Percentiles rank a stretch among this genome's conserved stretches.
Evolutionary conservation across 1,140 invertebrate genomes (phyloP).

Genomic region (Leguminivora glycinivorella): DNA sequence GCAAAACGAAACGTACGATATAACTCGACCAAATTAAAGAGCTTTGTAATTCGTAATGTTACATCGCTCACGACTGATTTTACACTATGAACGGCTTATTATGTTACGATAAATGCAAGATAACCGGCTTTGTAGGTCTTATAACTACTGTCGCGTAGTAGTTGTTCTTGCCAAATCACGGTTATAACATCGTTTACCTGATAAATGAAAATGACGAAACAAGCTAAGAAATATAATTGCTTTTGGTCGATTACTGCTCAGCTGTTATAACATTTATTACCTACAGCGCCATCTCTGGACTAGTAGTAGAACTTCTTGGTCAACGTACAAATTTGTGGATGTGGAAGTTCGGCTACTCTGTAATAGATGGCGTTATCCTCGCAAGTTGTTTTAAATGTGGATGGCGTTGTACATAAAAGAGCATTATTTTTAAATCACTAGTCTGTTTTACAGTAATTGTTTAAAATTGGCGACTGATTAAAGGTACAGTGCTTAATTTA

Average conservation of each 20-base stretch:
- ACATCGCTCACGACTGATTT: neutral
- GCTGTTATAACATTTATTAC: constrained; percentile 15
- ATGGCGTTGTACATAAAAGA: too few relatives aligned
- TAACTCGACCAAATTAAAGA: constrained; percentile 39
- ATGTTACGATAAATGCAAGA: neutral
- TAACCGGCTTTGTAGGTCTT: neutral
- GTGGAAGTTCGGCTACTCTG: neutral
- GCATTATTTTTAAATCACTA: too few relatives aligned
- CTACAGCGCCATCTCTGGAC: constrained; percentile 39
- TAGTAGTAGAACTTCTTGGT: constrained; percentile 31
- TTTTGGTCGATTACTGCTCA: neutral
- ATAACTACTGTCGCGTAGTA: neutral
- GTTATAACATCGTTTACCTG: neutral
- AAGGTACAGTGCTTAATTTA: neutral
- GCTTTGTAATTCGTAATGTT: constrained; percentile 27
- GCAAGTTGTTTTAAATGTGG: too few relatives aligned
- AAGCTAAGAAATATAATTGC: neutral
- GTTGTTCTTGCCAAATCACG: neutral
- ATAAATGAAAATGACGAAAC: neutral
- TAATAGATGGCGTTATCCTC: constrained; percentile 30
- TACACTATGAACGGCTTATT: neutral
- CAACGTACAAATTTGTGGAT: neutral
- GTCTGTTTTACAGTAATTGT: neutral
- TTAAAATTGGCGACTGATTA: neutral
- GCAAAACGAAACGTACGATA: constrained; percentile 38